Conservation (phyloP, 2,888 invertebrate species). For the Euproctis similis region DNA sequence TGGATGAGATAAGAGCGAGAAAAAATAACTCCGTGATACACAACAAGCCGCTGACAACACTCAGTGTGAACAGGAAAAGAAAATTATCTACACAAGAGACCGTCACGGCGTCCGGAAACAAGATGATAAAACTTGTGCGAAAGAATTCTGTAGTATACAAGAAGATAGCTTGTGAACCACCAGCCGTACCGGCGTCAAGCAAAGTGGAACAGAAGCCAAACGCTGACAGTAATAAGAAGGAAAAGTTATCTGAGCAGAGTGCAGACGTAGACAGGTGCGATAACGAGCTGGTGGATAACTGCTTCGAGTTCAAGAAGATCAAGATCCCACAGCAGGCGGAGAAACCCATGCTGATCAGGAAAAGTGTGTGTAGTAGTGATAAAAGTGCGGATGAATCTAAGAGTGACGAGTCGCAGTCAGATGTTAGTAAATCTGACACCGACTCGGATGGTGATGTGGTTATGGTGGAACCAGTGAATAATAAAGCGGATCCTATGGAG, state of each 20-base stretch:
- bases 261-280: slow-evolving; percentile 52
- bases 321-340: slow-evolving; percentile 45
- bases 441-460: slow-evolving; percentile 64
- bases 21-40: slow-evolving; percentile 43
- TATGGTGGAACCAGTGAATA: slow-evolving; percentile 53
- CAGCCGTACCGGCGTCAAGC: slow-evolving; percentile 24
- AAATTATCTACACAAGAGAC: slow-evolving; percentile 62
- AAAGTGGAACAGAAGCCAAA: slow-evolving; percentile 36
- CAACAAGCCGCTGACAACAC: slow-evolving; percentile 42
- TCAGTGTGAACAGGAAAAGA: slow-evolving; percentile 55
- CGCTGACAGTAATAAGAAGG: slow-evolving; percentile 46
- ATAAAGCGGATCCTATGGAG: too few relatives aligned
- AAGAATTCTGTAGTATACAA: slow-evolving; percentile 67
- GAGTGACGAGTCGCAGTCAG: slow-evolving; percentile 19
- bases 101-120: slow-evolving; percentile 56
- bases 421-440: slow-evolving; percentile 26
- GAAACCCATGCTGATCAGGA: slow-evolving; percentile 57
- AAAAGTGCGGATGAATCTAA: slow-evolving; percentile 24
- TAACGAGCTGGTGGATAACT: slow-evolving; percentile 57
- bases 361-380: slow-evolving; percentile 37
- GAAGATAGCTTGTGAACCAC: slow-evolving; percentile 43
- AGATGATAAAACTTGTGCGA: slow-evolving; percentile 63
- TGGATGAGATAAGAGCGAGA: slow-evolving; percentile 69
- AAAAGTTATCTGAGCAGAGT: slow-evolving; percentile 56
- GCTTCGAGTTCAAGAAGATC: slow-evolving; percentile 59